A percentile compares a stretch with the other conserved stretches of the same genome.
These are phyloP conservation scores for Conus canariensis DNA, from an alignment of 2,888 invertebrate species.

Conservation along the genomic window DNA sequence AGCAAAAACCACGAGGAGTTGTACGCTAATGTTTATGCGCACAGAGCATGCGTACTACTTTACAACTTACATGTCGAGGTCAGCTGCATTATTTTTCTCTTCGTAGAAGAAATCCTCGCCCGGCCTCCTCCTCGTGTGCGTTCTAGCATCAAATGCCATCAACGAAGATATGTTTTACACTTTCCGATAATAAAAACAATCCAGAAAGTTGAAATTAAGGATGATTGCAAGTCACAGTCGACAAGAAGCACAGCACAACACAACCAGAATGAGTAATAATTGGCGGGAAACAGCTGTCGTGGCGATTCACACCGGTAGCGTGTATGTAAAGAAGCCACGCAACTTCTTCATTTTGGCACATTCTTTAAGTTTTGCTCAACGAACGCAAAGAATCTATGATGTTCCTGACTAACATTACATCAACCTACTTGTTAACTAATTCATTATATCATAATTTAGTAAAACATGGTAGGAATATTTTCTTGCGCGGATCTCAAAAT, in stretches of 20 bases:
- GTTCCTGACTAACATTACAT: neutral
- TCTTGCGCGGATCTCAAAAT: slow-evolving; percentile 54
- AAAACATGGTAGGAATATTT: slow-evolving; percentile 62
- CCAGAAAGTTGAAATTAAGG: slow-evolving; percentile 43
- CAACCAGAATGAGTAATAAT: slow-evolving; percentile 76
- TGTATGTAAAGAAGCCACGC: slow-evolving; percentile 33
- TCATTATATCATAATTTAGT: slow-evolving; percentile 13
- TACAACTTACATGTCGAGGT: slow-evolving; percentile 72
- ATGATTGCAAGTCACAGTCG: slow-evolving; percentile 57
- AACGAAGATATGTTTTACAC: slow-evolving; percentile 20
- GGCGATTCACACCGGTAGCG: slow-evolving; percentile 67
- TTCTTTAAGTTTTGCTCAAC: neutral
- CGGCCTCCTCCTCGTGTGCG: slow-evolving; percentile 51
- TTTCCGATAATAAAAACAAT: slow-evolving; percentile 29
- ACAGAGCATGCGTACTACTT: slow-evolving; percentile 69
- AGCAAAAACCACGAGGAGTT: slow-evolving; percentile 53
- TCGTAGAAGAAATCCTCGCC: slow-evolving; percentile 64
- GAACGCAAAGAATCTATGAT: neutral
- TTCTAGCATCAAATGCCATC: slow-evolving; percentile 45
- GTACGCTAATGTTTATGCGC: slow-evolving; percentile 75
- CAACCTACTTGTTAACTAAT: neutral
- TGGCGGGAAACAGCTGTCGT: slow-evolving; percentile 77
- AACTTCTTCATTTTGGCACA: neutral
- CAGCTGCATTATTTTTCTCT: slow-evolving; percentile 68
- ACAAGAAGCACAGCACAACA: slow-evolving; percentile 69